Evolutionary conservation across 2,113 vertebrate species (phyloP), one percentile per base, ranked within the genome.

Genomic region (Bambusicola thoracicus): DNA sequence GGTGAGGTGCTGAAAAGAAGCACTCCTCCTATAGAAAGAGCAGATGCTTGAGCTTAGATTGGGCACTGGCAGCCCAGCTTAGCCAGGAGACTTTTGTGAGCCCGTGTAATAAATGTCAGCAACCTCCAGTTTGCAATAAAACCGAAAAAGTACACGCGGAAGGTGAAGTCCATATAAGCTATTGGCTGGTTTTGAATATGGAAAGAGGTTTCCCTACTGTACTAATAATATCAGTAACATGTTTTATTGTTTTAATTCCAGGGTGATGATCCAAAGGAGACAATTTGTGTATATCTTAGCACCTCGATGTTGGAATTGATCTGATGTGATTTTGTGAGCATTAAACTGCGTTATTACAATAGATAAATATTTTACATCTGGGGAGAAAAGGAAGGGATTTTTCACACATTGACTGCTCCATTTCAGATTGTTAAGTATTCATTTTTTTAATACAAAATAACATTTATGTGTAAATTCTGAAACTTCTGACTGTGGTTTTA

Each of bases 231-330:
- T 7, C 46, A 93, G 22, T 96, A 93, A 94, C 44, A 2, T 73
- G 18, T 80, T 89, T 87, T 96, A 66, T 93, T 95, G 48, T 89
- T 95, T 95, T 91, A 76, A 79, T 96, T 97, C 36, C 95, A 96
- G 95, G 92, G 16, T 67, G 89, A 21, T 84, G 87, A 84, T 93
- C 81, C 80, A 76, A 91, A 95, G 84, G 84, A 93, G 82, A 51
- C 34, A 56, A 44, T 84, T 75, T 81, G n/a, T 92, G 36, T 92
- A 5, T 80, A 69, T 87, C 67, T 79, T 89, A 89, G 89, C 81
- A 80, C 61, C 90, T 90, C 9, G 5, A 30, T 93, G 85, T 89
- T 93, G 95, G 90, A 94, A 94, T 96, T 94, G 83, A 76, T 92
- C 92, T 93, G 90, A 81, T 74, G 78, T 93, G 80, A 68, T 92